These are phyloP conservation scores for Anorthoa munda DNA, from an alignment of 2,888 invertebrate species.

Conservation along the genomic window DNA sequence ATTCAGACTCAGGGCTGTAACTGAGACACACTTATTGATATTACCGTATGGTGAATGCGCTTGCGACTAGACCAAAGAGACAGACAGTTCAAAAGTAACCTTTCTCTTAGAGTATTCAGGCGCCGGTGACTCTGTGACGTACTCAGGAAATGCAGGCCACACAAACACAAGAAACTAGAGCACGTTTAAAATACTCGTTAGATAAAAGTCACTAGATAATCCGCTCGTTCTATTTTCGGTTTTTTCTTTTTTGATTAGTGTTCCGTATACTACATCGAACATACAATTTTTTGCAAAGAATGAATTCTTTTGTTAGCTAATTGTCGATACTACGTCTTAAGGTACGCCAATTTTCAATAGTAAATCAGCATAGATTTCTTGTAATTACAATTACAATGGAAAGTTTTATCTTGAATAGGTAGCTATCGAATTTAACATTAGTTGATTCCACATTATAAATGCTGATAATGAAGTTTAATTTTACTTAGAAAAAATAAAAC, in stretches of 20 bases:
- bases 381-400: slow-evolving; percentile 13
- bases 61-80: neutral
- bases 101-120: slow-evolving; percentile 46
- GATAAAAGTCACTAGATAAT: slow-evolving; percentile 45
- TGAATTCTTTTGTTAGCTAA: neutral
- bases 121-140: slow-evolving; percentile 30
- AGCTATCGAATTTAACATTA: slow-evolving; percentile 6
- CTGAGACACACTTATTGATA: too few relatives aligned
- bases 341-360: slow-evolving; percentile 8
- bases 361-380: slow-evolving; percentile 14
- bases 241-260: slow-evolving; percentile 9
- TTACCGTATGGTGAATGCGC: too few relatives aligned
- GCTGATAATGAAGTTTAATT: neutral
- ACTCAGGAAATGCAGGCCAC: slow-evolving; percentile 53
- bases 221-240: slow-evolving; percentile 36
- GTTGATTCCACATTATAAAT: slow-evolving; percentile 3
- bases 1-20: too few relatives aligned
- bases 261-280: neutral
- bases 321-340: neutral
- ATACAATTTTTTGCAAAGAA: neutral
- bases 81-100: slow-evolving; percentile 19
- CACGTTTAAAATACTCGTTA: slow-evolving; percentile 60
- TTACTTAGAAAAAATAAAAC: neutral
- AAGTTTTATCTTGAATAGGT: neutral
- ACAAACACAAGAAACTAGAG: slow-evolving; percentile 49